Conservation (phyloP, 2,113 vertebrate genomes). For the Platysternon megacephalum region DNA sequence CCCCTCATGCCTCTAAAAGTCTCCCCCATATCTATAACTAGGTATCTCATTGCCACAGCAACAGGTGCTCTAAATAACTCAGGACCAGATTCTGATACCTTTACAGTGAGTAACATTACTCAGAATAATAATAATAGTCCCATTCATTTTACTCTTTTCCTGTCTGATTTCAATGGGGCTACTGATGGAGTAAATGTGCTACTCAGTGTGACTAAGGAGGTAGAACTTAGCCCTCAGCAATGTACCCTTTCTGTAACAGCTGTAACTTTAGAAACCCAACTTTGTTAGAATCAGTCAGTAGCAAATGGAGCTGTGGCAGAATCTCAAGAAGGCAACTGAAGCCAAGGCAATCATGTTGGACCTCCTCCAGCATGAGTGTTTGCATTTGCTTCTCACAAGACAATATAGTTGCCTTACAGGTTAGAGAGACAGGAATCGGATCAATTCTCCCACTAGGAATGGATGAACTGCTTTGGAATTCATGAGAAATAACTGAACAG, state of each 20-base stretch:
- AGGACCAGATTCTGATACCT: neutral
- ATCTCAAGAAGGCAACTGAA: neutral
- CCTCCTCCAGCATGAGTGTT: neutral
- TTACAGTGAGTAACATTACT: neutral
- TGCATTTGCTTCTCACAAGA: neutral
- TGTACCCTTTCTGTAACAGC: neutral
- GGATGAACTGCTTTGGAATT: neutral
- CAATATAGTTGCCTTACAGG: neutral
- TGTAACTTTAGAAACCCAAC: neutral
- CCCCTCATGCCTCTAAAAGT: neutral
- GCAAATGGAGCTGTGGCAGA: neutral
- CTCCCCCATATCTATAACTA: neutral
- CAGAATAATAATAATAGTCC: neutral
- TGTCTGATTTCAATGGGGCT: fast-evolving
- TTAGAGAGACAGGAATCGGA: neutral
- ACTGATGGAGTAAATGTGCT: neutral
- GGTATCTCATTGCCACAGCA: fast-evolving
- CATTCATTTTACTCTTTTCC: neutral
- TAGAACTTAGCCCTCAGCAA: neutral
- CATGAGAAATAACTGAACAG: neutral
- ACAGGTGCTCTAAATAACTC: neutral
- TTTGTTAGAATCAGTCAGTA: neutral
- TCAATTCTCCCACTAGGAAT: fast-evolving
- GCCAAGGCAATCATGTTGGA: neutral
- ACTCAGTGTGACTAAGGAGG: neutral